Percentiles rank a stretch among this genome's conserved stretches.
phyloP scores from a whole-genome alignment of 2,113 vertebrate genomes.

The Pleuronectes platessa region DNA sequence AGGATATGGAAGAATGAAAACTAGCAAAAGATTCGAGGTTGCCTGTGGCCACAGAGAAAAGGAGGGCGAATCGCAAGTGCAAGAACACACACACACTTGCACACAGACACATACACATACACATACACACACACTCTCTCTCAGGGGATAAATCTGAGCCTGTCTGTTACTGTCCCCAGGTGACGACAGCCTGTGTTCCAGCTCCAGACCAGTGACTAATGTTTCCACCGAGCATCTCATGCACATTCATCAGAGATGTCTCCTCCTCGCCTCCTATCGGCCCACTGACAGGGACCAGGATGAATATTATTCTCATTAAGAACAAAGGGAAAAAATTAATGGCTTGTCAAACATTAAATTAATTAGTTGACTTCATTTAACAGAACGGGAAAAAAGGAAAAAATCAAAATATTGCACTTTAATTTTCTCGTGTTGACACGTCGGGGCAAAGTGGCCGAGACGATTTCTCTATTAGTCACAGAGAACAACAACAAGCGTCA shows the following conservation, averaged over 20 bases:
- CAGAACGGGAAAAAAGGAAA: background rate
- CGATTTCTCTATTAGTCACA: slow-evolving; percentile 7
- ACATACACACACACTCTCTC: slow-evolving; percentile 36
- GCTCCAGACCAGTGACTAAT: slow-evolving; percentile 75
- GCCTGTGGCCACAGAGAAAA: slow-evolving; percentile 59
- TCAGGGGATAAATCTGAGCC: slow-evolving; percentile 64
- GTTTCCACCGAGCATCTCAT: slow-evolving; percentile 63
- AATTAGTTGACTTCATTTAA: slow-evolving; percentile 54
- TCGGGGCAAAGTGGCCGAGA: slow-evolving; percentile 16
- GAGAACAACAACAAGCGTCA: slow-evolving; percentile 2
- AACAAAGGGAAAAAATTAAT: slow-evolving; percentile 62
- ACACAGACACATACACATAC: slow-evolving; percentile 26
- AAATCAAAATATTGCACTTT: slow-evolving; percentile 13
- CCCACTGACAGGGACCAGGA: slow-evolving; percentile 49
- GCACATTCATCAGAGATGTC: slow-evolving; percentile 64
- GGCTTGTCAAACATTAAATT: slow-evolving; percentile 61
- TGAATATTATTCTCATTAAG: slow-evolving; percentile 70
- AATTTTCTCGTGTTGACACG: slow-evolving; percentile 16
- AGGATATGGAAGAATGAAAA: slow-evolving; percentile 66
- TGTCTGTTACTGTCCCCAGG: slow-evolving; percentile 69
- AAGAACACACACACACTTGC: slow-evolving; percentile 10
- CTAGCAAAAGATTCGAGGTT: slow-evolving; percentile 68
- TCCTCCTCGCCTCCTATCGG: slow-evolving; percentile 51
- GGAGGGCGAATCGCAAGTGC: slow-evolving; percentile 21
- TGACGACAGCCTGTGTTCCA: slow-evolving; percentile 65